Percentiles rank a stretch among this genome's conserved stretches.
phyloP scores from a whole-genome alignment of 2,113 vertebrate species.

The Muntiacus reevesi region DNA sequence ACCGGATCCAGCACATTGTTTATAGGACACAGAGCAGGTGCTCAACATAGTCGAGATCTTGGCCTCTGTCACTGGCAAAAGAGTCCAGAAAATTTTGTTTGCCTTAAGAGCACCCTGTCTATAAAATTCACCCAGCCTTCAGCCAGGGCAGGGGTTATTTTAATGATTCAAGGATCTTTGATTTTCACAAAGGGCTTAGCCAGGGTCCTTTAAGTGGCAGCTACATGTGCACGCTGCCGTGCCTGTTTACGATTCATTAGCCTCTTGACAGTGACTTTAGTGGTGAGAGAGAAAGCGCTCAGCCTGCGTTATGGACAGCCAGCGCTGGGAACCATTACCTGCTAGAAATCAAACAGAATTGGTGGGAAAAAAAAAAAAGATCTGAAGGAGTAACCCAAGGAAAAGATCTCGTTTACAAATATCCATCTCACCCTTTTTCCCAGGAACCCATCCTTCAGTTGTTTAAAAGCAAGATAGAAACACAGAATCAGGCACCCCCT shows the following conservation, averaged over 20 bases:
- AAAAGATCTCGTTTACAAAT: conserved; percentile 55
- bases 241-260: conserved; percentile 18
- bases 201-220: conserved; percentile 21
- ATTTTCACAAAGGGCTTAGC: background rate
- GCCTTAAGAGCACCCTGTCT: background rate
- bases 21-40: background rate
- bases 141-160: background rate
- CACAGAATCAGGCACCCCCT: background rate
- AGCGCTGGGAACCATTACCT: background rate
- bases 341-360: conserved; percentile 23
- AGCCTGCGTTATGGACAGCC: background rate
- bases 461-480: conserved; percentile 15
- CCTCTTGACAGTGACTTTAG: background rate
- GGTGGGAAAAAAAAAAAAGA: background rate
- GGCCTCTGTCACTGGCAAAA: background rate
- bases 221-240: background rate
- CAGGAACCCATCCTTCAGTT: background rate
- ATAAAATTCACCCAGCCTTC: background rate
- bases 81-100: background rate
- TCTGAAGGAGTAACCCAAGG: conserved; percentile 13
- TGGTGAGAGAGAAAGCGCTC: background rate
- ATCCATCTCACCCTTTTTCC: background rate
- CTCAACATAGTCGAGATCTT: background rate
- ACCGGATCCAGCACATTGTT: background rate
- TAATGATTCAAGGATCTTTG: conserved; percentile 11